Base-by-base conservation (phyloP, 2,113 vertebrate species). In the Vulpes lagopus region DNA sequence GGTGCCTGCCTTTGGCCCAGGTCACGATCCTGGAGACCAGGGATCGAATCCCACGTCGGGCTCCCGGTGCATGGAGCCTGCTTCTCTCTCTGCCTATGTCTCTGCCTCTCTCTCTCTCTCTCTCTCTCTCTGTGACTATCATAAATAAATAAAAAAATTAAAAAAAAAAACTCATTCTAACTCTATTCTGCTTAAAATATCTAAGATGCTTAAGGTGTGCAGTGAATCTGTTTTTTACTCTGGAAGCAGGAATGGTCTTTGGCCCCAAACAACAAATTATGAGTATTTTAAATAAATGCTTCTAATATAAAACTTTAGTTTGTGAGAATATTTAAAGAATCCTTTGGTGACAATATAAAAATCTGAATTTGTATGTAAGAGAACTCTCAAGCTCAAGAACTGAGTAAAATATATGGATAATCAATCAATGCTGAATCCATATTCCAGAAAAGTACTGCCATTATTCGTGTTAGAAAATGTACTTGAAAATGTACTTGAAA, bases 91-190 rank as follows among this genome's bases (percentile, higher is more conserved):
- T 2, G 35, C 35, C 35, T 35, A 2, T 35, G 35, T 35, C 35
- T 35, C 35, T 35, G 35, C 35, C 35, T 35, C 35, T 35, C 35
- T 35, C 35, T 35, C 35, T 35, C 35, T 35, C 35, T 35, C 35
- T 35, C 35, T 35, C 35, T 35, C 35, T 35, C 35, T 35, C 35
- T 35, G 35, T 35, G 35, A 35, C 35, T 2, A 35, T 35, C 35
- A 35, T 35, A 35, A 35, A 35, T 35, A 35, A 35, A 35, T 35
- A 35, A 35, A 35, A 35, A 35, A 35, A 35, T 35, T 35, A 35
- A 35, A 35, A 35, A 35, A 35, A 65, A 95, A 95, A 93, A n/a
- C 22, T 94, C 43, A 91, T 85, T 93, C 55, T 59, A 91, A 88
- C 30, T 30, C 59, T 51, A 51, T 78, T 49, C 14, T 49, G 5